phyloP scores from a whole-genome alignment of 2,797 vertebrate species.

The Protosalanx chinensis region DNA sequence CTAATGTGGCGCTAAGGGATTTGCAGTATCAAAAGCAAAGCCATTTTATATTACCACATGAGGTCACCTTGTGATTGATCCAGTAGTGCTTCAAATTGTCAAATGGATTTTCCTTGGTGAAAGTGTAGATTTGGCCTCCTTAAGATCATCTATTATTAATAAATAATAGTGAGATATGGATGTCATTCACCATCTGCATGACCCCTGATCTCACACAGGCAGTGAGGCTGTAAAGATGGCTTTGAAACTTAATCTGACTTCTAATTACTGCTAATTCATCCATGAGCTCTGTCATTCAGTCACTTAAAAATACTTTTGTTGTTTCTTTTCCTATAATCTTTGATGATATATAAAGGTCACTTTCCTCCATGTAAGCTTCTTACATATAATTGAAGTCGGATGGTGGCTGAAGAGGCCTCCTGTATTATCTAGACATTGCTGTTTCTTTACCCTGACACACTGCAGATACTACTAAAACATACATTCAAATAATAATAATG shows the following conservation, averaged over 20 bases:
- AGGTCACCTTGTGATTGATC: slow-evolving; percentile 64
- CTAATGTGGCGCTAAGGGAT: slow-evolving; percentile 43
- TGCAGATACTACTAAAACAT: neutral
- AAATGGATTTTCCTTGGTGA: slow-evolving; percentile 57
- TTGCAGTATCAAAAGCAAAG: slow-evolving; percentile 42
- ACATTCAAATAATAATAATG: too few species aligned
- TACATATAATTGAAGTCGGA: slow-evolving; percentile 65
- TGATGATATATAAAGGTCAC: slow-evolving; percentile 71
- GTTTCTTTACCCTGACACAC: slow-evolving; percentile 8
- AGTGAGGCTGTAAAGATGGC: slow-evolving; percentile 61
- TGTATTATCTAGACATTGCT: slow-evolving; percentile 9
- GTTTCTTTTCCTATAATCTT: slow-evolving; percentile 68
- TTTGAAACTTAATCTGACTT: slow-evolving; percentile 70
- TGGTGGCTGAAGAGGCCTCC: slow-evolving; percentile 41
- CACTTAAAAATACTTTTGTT: slow-evolving; percentile 64
- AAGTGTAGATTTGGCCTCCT: slow-evolving; percentile 42
- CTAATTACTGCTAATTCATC: slow-evolving; percentile 71
- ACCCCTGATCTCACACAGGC: slow-evolving; percentile 51
- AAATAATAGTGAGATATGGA: slow-evolving; percentile 30
- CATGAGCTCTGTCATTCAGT: slow-evolving; percentile 66
- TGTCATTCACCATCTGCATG: slow-evolving; percentile 48
- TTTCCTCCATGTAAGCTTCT: slow-evolving; percentile 69
- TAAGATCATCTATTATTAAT: slow-evolving; percentile 50
- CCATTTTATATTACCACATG: slow-evolving; percentile 30
- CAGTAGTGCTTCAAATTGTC: slow-evolving; percentile 36